These are phyloP conservation scores for Leptinotarsa undecemlineata DNA, from an alignment of 1,140 invertebrate species.

Conservation along the genomic window DNA sequence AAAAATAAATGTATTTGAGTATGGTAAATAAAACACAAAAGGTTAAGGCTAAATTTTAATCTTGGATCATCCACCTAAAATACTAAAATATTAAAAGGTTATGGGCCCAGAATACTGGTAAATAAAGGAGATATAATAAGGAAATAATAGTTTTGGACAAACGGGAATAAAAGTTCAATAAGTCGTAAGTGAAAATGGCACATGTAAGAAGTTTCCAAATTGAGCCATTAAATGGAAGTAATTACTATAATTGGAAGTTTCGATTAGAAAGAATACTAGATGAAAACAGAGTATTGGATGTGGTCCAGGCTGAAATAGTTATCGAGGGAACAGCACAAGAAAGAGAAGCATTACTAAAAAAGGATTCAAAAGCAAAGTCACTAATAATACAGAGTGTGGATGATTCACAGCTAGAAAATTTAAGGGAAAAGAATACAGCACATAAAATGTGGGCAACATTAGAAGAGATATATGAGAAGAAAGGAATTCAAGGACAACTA, in stretches of 20 bases:
- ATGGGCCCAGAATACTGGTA: background rate
- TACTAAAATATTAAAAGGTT: background rate
- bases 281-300: slow-evolving; percentile 10
- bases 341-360: slow-evolving; percentile 12
- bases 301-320: background rate
- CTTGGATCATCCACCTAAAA: background rate
- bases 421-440: slow-evolving; percentile 20
- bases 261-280: slow-evolving; percentile 9
- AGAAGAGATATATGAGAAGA: slow-evolving; percentile 24
- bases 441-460: slow-evolving; percentile 28
- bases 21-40: too few relatives aligned
- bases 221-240: background rate
- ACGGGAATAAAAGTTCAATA: background rate
- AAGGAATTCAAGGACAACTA: slow-evolving; percentile 16
- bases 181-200: slow-evolving; percentile 2
- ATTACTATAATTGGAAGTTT: slow-evolving; percentile 8
- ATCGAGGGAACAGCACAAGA: background rate
- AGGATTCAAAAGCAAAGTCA: slow-evolving; percentile 24
- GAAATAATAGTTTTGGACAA: background rate
- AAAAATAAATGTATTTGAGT: too few relatives aligned
- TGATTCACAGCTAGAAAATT: slow-evolving; percentile 17
- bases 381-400: slow-evolving; percentile 26
- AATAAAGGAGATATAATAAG: too few relatives aligned
- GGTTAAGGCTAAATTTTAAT: too few relatives aligned
- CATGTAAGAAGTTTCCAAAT: background rate